Evolutionary conservation across 2,888 invertebrate genomes (phyloP), one percentile per base, ranked within the genome.

Genomic region (Ectobius pallidus): DNA sequence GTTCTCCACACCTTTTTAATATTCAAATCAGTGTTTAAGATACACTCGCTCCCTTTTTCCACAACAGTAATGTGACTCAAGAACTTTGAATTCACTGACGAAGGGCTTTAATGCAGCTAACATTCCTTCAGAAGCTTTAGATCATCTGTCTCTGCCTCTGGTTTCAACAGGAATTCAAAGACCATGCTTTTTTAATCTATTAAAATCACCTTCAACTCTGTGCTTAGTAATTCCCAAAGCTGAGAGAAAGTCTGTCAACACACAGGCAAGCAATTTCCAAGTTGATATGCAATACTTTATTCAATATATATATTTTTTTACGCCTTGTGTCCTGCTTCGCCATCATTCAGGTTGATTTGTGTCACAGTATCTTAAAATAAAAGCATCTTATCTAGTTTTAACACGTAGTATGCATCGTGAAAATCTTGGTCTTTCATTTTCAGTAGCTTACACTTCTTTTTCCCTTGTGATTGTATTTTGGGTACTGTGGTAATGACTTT

Each of bases 391-490:
- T 18, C 49, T 49, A 49, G 49, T n/a, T 16, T 49, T 49, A 49
- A 16, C n/a, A n/a, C 49, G 20, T 49, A 49, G 49, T 49, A 49
- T 11, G 49, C 49, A 49, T 49, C 49, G 49, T 49, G n/a, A 49
- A 49, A 49, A 18, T 49, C 49, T 49, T 49, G 9, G 49, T 49
- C 20, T 16, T 49, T 49, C 49, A 49, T 16, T 49, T 49, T 16
- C 20, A 49, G n/a, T 49, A 49, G 49, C 49, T 4, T 49, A 49
- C 49, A 49, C 9, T 49, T 49, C 49, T 49, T 49, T 49, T 49
- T 49, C 49, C 49, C 49, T n/a, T 49, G 49, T 49, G 20, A n/a
- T 49, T 49, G n/a, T n/a, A 49, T 49, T 18, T 42, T 49, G n/a
- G 4, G 20, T 49, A 49, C 20, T 6, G 49, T 16, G 16, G 49